Base-by-base conservation (phyloP, 1,140 invertebrate genomes). In the Mactra quadrangularis region DNA sequence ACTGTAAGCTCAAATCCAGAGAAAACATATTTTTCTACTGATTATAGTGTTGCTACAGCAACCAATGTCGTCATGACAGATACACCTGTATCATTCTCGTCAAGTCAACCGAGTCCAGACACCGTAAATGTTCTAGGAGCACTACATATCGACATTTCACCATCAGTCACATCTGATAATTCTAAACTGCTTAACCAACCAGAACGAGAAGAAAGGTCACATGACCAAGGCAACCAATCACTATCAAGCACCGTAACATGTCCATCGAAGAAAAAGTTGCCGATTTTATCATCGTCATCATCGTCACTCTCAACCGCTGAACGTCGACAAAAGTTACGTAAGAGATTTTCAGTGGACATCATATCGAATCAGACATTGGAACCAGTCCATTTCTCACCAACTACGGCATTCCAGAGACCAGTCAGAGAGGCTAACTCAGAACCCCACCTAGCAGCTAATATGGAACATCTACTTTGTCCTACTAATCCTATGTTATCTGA, bases 331-430 rank as follows among this genome's bases (percentile, higher is more conserved):
- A 86, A 85, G 35, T 85, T 91, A 1, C 89, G 75, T 59, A 92
- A 92, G 66, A 83, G 90, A 25, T 90, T 88, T 47, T 92, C 91
- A 7, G 86, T 92, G 29, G 91, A 92, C 64, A 70, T 91, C 15
- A 82, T 91, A 52, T 88, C 91, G 13, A 64, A 78, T 27, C 72
- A 87, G 53, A 71, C 64, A 15, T 52, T 82, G 4, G 79, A 82
- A 38, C 79, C 79, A 27, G 71, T 75, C 11, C 70, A 75, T 74
- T 82, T 74, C 35, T 82, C 79, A 31, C 53, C 70, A 19, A 72
- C 45, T 6, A 60, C 45, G 9, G 83, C 79, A 29, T 81, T 72
- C 62, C 74, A 85, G 31, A 75, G 85, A 78, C 86, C 87, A 59
- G 79, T 89, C 38, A 76, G 90, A 57, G 86, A 87, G 78, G 83